Conservation (phyloP, 2,888 invertebrate genomes). For the Spodoptera littoralis region DNA sequence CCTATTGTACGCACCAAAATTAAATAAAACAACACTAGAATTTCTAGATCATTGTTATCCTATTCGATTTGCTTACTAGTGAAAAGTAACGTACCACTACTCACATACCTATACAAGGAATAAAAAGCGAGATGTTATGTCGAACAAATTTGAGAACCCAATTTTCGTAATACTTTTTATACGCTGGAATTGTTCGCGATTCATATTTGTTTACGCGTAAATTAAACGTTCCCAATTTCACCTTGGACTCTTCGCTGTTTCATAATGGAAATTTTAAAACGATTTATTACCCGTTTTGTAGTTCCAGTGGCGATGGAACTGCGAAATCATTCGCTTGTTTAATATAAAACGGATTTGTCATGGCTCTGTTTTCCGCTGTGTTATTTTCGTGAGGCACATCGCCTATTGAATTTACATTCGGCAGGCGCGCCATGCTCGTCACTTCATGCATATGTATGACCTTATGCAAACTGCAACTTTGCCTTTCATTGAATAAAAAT, state of each 20-base stretch:
- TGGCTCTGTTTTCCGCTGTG: constrained; percentile 71
- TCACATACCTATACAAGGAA: too few species aligned
- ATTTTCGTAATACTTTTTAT: constrained; percentile 13
- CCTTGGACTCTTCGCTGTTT: constrained; percentile 15
- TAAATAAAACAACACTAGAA: too few species aligned
- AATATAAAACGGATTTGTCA: constrained; percentile 76
- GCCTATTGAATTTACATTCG: constrained; percentile 81
- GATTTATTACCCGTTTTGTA: constrained; percentile 32
- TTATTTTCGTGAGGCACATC: constrained; percentile 76
- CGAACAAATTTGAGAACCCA: neutral
- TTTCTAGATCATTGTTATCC: too few species aligned
- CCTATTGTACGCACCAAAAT: too few species aligned
- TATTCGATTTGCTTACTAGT: too few species aligned
- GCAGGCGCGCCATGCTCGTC: constrained; percentile 72
- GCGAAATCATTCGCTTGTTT: constrained; percentile 63
- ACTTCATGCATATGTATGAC: constrained; percentile 83
- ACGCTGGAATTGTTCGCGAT: constrained; percentile 12
- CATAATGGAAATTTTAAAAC: constrained; percentile 38
- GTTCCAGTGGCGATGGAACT: constrained; percentile 11
- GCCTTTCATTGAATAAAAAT: constrained; percentile 78
- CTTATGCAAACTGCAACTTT: constrained; percentile 82
- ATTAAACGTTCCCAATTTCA: constrained; percentile 35
- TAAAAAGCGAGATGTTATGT: too few species aligned
- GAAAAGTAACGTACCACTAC: too few species aligned
- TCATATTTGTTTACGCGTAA: constrained; percentile 30